Conservation (phyloP, 2,888 invertebrate species). For the Eretmocerus hayati region DNA sequence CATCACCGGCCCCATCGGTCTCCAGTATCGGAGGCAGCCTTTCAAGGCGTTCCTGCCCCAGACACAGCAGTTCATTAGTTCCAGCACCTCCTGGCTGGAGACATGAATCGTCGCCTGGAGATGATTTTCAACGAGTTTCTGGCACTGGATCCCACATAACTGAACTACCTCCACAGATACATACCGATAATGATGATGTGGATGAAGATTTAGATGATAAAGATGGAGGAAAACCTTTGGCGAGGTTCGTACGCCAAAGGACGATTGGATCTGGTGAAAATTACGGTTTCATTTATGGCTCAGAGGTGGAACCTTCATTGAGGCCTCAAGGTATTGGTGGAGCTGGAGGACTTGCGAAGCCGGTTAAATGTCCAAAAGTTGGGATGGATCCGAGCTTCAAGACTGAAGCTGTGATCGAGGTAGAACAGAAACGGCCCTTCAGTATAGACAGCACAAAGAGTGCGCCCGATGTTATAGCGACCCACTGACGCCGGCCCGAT, state of each 20-base stretch:
- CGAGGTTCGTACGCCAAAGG: conserved; percentile 17
- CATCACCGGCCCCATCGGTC: conserved; percentile 32
- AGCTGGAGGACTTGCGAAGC: neutral
- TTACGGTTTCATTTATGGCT: conserved; percentile 38
- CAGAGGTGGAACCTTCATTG: conserved; percentile 15
- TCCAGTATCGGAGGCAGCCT: neutral
- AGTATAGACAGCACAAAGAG: conserved; percentile 81
- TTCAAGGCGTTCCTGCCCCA: conserved; percentile 27
- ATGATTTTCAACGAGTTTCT: no score
- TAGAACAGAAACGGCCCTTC: conserved; percentile 57
- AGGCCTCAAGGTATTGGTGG: neutral
- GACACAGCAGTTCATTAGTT: conserved; percentile 32
- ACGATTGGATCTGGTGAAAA: conserved; percentile 37
- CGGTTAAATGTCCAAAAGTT: conserved; percentile 21
- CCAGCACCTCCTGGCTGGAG: conserved; percentile 43
- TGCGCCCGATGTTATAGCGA: conserved; percentile 84
- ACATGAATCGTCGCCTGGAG: conserved; percentile 19
- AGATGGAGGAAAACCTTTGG: neutral
- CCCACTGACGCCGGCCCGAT: conserved; percentile 60
- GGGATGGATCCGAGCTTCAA: conserved; percentile 45
- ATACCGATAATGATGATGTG: neutral
- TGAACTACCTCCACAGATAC: conserved; percentile 3
- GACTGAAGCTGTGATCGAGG: conserved; percentile 58
- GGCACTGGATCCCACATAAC: no score
- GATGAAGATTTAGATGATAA: neutral